Evolutionary conservation across 2,888 invertebrate species (phyloP), one percentile per base, ranked within the genome.

Genomic region (Caenorhabditis sp.): DNA sequence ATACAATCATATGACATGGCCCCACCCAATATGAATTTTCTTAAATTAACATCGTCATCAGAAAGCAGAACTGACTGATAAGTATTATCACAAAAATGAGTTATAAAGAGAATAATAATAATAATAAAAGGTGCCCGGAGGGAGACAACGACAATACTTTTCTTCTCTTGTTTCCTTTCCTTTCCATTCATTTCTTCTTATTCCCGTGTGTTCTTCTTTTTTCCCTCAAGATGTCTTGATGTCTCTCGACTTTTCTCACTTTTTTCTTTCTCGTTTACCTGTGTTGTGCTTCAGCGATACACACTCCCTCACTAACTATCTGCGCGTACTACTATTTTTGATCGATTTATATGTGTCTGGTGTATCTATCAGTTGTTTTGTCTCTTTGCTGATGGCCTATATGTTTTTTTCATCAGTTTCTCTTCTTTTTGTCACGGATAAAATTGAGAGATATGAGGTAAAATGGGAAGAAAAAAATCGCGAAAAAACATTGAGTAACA

Each of bases 321-420:
- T 43, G 43, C 43, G 43, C 43, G 43, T 43, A 43, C 43, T 43
- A 43, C 43, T 43, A 43, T 43, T 43, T 17, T 43, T 43, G 43
- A 43, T 43, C 43, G 43, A 43, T 43, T 43, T 43, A 17, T 43
- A 17, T 43, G 17, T 43, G 43, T 43, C 43, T 43, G 43, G 43
- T 43, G 43, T 43, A 43, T 43, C 43, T 43, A 43, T 43, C 43
- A 43, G 43, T 43, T 43, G 43, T 43, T 43, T 43, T 43, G 43
- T 43, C 8, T 43, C 43, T 43, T 43, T 14, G 14, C 43, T 43
- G 43, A 43, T 43, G 43, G 43, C 43, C 43, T 43, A 43, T 43
- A 43, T 43, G 43, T 43, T 43, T 43, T 43, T 43, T 10, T 43
- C 43, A 43, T 43, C 43, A 43, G 43, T 43, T 43, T 43, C 43